phyloP scores from a whole-genome alignment of 1,140 invertebrate species.

The Caenorhabditis remanei region DNA sequence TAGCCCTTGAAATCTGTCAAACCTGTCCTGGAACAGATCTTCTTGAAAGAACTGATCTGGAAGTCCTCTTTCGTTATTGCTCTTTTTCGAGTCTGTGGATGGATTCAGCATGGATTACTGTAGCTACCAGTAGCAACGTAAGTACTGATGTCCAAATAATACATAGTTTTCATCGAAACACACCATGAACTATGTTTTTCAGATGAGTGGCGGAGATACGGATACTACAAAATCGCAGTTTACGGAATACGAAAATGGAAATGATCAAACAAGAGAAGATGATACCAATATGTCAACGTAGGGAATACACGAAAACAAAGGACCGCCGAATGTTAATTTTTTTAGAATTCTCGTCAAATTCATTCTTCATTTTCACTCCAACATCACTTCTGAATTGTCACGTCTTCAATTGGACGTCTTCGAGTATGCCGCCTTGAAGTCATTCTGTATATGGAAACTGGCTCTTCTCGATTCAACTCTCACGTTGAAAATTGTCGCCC shows the following conservation, averaged over 20 bases:
- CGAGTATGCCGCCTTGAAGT: conserved; percentile 14
- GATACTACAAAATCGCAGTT: not conserved
- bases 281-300: not conserved
- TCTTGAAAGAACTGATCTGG: not conserved
- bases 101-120: conserved; percentile 24
- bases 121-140: not conserved
- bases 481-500: conserved; percentile 36
- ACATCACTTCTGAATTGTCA: not conserved
- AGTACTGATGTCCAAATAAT: not conserved
- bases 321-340: not conserved
- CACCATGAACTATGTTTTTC: not conserved
- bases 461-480: conserved; percentile 40
- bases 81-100: conserved; percentile 18
- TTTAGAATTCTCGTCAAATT: conserved; percentile 3
- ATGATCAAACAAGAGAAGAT: not conserved
- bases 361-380: conserved; percentile 25
- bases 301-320: not conserved
- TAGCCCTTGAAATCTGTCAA: conserved; percentile 9
- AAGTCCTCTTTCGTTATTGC: not conserved
- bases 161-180: not conserved
- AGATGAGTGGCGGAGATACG: not conserved
- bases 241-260: not conserved
- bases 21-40: conserved; percentile 15
- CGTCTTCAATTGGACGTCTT: conserved; percentile 14
- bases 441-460: conserved; percentile 26